Evolutionary conservation across 2,797 vertebrate genomes (phyloP), one percentile per base, ranked within the genome.

Genomic region (Mus caroli): DNA sequence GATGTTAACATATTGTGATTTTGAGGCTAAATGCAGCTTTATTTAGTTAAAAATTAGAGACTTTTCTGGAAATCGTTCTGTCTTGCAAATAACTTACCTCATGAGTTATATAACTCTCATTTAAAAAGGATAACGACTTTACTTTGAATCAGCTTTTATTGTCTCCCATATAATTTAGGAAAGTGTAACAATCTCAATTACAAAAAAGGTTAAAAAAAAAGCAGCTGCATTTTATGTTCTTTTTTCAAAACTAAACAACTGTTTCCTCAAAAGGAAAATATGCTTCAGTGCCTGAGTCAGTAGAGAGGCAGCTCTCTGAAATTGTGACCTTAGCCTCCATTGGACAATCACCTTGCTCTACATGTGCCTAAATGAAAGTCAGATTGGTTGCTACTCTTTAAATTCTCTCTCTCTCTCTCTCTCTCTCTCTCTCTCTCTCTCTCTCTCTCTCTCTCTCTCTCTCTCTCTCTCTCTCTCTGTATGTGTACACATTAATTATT

Each of bases 61-160:
- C 12, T 62, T 89, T 62, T 77, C 58, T 56, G 71, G 5, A 46
- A 86, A 88, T 94, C 82, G 19, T 3, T 24, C 6, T 88, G 26
- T 96, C 88, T 94, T 91, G 88, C 14, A 73, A 88, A 56, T 84
- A 96, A 85, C 31, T 34, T 76, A 85, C 46, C 8, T 28, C 50
- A 52, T 85, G 28, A 26, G 10, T 83, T 94, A 88, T 88, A 46
- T 62, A 93, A 13, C 20, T 94, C 40, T 37, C 26, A 95, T 88
- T 97, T 84, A 79, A 97, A 97, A 93, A 84, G 64, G 75, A 83
- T 92, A 92, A 91, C 79, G n/a, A 94, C 90, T 75, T 91, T 73
- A 46, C n/a, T 95, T 97, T 28, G 15, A 37, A 62, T 96, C 12
- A 58, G 87, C 89, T 97, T 95, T 89, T 89, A 80, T 87, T 95